Percentiles rank a stretch among this genome's conserved stretches.
phyloP scores from a whole-genome alignment of 2,113 vertebrate species.

The Setophaga petechia region DNA sequence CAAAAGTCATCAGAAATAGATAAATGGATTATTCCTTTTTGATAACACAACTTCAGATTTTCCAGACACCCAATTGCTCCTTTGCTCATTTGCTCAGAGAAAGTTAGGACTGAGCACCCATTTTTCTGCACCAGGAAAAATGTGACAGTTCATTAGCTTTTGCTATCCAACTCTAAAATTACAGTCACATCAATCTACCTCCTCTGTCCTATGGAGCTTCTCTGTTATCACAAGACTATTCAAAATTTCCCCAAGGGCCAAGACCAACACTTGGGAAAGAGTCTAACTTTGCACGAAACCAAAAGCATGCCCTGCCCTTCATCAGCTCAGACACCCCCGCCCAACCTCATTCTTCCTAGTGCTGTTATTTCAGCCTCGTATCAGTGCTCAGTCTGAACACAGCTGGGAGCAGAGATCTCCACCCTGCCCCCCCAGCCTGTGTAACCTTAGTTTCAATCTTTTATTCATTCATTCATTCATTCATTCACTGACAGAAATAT shows the following conservation, averaged over 20 bases:
- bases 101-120: background rate
- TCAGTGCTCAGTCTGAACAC: constrained; percentile 13
- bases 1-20: background rate
- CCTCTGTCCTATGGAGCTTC: background rate
- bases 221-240: constrained; percentile 56
- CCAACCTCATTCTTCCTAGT: constrained; percentile 11
- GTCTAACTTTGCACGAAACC: constrained; percentile 73
- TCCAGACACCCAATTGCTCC: background rate
- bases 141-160: background rate
- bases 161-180: constrained; percentile 24
- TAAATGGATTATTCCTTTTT: background rate
- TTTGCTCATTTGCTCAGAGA: background rate
- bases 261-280: constrained; percentile 69
- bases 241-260: constrained; percentile 68
- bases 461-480: background rate
- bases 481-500: constrained; percentile 6
- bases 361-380: constrained; percentile 25
- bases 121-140: constrained; percentile 1
- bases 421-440: background rate
- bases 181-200: constrained; percentile 24
- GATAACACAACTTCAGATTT: background rate
- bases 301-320: constrained; percentile 1
- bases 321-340: constrained; percentile 9
- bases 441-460: background rate
- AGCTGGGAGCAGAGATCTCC: constrained; percentile 55